These are phyloP conservation scores for Drosophila putrida DNA, from an alignment of 2,888 invertebrate species.

Conservation along the genomic window DNA sequence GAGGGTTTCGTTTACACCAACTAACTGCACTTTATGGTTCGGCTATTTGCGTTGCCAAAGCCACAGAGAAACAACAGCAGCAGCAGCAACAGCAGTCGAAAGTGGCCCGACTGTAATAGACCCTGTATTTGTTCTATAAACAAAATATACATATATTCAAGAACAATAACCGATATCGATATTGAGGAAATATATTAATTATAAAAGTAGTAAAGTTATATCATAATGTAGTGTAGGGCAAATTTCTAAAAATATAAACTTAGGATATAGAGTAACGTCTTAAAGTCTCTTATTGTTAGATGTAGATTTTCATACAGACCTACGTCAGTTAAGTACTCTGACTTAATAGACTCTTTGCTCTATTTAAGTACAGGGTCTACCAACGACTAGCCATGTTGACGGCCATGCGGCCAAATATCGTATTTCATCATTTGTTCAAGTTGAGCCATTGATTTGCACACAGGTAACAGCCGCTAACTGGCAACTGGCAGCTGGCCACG, in stretches of 20 bases:
- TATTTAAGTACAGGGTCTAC: too few species aligned
- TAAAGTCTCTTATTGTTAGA: too few species aligned
- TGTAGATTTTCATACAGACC: too few species aligned
- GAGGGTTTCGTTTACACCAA: constrained; percentile 50
- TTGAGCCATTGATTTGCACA: constrained; percentile 48
- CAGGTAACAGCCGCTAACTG: constrained; percentile 49
- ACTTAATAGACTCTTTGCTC: too few species aligned
- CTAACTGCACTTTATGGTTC: constrained; percentile 57
- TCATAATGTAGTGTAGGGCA: too few species aligned
- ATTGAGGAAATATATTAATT: too few species aligned
- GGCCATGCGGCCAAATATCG: constrained; percentile 60
- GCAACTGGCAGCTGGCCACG: constrained; percentile 32
- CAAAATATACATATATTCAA: background rate
- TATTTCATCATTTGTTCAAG: constrained; percentile 61
- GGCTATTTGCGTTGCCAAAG: constrained; percentile 32
- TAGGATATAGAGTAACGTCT: too few species aligned
- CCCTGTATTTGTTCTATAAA: too few species aligned
- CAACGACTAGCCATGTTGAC: constrained; percentile 9
- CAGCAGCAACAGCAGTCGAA: constrained; percentile 10
- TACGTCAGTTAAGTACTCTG: too few species aligned
- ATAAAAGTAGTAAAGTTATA: too few species aligned
- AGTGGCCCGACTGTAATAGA: constrained; percentile 1
- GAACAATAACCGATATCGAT: constrained; percentile 1
- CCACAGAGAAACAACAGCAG: constrained; percentile 11
- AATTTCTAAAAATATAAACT: too few species aligned